These are phyloP conservation scores for Labroides dimidiatus DNA, from an alignment of 2,797 vertebrate species.

Conservation along the genomic window DNA sequence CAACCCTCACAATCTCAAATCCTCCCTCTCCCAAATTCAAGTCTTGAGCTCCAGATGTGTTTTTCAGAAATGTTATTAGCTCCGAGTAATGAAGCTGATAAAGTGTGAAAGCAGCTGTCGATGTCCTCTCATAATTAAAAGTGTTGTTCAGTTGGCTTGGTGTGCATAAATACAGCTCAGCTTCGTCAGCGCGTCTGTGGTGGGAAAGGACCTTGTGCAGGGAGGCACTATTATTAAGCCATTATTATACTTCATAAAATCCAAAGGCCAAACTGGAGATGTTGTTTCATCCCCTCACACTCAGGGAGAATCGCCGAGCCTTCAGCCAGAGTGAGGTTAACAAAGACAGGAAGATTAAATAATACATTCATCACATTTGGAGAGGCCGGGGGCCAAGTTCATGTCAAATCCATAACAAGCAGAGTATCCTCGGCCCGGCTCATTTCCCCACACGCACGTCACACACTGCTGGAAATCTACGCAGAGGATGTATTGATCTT, in stretches of 20 bases:
- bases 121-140: conserved; percentile 76
- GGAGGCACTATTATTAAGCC: conserved; percentile 87
- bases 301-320: conserved; percentile 83
- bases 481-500: conserved; percentile 97
- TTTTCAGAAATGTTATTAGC: conserved; percentile 56
- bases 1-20: background rate
- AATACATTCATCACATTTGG: conserved; percentile 97
- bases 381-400: conserved; percentile 91
- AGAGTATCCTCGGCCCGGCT: conserved; percentile 92
- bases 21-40: background rate
- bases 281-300: conserved; percentile 79
- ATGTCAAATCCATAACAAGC: conserved; percentile 97
- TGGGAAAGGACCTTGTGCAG: conserved; percentile 73
- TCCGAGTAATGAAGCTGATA: conserved; percentile 85
- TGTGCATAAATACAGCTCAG: conserved; percentile 75
- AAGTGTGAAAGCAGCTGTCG: conserved; percentile 90
- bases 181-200: conserved; percentile 56
- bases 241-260: conserved; percentile 90
- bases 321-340: conserved; percentile 91
- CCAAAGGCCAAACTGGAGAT: conserved; percentile 85
- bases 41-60: background rate
- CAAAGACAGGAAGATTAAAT: conserved; percentile 99
- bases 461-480: conserved; percentile 92
- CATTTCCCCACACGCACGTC: conserved; percentile 92
- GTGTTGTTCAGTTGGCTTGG: conserved; percentile 79